These are phyloP conservation scores for Eumaeus atala DNA, from an alignment of 1,140 invertebrate genomes.

Conservation along the genomic window DNA sequence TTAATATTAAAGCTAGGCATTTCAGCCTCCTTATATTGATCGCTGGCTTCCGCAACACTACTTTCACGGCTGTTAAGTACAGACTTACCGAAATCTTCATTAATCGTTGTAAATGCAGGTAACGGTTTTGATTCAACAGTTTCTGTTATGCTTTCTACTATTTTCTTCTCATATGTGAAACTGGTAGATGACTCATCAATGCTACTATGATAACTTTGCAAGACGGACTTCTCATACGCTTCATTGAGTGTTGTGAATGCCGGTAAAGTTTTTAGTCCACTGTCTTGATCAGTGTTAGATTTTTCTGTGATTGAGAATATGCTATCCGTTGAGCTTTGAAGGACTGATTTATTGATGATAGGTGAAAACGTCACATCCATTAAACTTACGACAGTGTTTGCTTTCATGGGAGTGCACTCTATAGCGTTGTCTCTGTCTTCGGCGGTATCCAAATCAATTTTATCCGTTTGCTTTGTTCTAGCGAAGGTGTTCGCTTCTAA, in stretches of 20 bases:
- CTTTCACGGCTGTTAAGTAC: slow-evolving; percentile 41
- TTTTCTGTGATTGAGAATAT: slow-evolving; percentile 37
- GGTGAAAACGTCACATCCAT: slow-evolving; percentile 60
- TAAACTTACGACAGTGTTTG: slow-evolving; percentile 38
- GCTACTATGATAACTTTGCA: slow-evolving; percentile 40
- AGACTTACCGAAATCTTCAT: slow-evolving; percentile 35
- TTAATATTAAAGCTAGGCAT: slow-evolving; percentile 23
- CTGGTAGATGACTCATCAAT: slow-evolving; percentile 10
- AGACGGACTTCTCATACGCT: slow-evolving; percentile 37
- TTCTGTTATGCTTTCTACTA: slow-evolving; percentile 21
- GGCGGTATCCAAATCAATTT: slow-evolving; percentile 27
- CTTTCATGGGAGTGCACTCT: slow-evolving; percentile 60
- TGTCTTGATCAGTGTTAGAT: slow-evolving; percentile 28
- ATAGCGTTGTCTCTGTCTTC: slow-evolving; percentile 34
- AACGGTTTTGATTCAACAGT: slow-evolving; percentile 23
- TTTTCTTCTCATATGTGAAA: slow-evolving; percentile 22
- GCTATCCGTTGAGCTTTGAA: slow-evolving; percentile 52
- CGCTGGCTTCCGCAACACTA: slow-evolving; percentile 27
- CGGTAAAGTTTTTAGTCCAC: slow-evolving; percentile 36
- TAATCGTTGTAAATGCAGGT: slow-evolving; percentile 30
- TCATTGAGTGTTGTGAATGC: slow-evolving; percentile 41
- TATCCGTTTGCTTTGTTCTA: slow-evolving; percentile 43
- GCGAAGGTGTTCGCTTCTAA: slow-evolving; percentile 60
- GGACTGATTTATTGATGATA: slow-evolving; percentile 56
- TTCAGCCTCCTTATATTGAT: slow-evolving; percentile 13